Base-by-base conservation (phyloP, 2,888 invertebrate species). In the Lycia hirtaria region DNA sequence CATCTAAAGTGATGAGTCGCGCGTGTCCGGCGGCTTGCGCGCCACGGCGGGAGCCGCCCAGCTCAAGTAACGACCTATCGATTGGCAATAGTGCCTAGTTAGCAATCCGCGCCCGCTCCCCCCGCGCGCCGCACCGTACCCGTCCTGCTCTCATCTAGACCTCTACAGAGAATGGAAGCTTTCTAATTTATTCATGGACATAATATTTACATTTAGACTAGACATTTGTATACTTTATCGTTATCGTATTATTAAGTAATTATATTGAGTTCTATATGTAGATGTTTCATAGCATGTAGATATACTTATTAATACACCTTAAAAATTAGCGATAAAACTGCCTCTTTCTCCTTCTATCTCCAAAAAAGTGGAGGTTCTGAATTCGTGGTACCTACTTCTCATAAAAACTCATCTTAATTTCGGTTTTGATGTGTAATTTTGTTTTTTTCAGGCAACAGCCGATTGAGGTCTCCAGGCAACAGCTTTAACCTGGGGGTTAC, bases 1-100 rank as follows among this genome's bases (percentile, higher is more conserved):
- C 87, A 81, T 85, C 88, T 83, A 90, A 91, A 91, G 88, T 90
- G 91, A 91, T 90, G 91, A 91, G 90, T 90, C 87, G 91, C 85
- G 88, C 86, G 85, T 85, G 84, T 80, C 81, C 78, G 80, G 76
- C 75, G 73, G 76, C 77, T 72, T 65, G 71, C 60, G 70, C 71
- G 69, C 37, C 37, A 37, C 10, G 78, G 73, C 75, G 78, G 72
- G 73, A 68, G 72, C 73, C 70, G 77, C 75, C 73, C 73, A 67
- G 83, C 85, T 80, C 82, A 81, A 85, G 85, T 84, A 85, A 87
- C 88, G 88, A 88, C 90, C 89, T 91, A 92, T 92, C 90, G 91
- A 92, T 92, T 90, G 89, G 85, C 87, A 88, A 92, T 92, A 91
- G 85, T 91, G 91, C 87, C 85, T 89, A 87, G 91, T 88, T 90